Conservation (phyloP, 1,140 invertebrate species). For the Glossosoma conforme region DNA sequence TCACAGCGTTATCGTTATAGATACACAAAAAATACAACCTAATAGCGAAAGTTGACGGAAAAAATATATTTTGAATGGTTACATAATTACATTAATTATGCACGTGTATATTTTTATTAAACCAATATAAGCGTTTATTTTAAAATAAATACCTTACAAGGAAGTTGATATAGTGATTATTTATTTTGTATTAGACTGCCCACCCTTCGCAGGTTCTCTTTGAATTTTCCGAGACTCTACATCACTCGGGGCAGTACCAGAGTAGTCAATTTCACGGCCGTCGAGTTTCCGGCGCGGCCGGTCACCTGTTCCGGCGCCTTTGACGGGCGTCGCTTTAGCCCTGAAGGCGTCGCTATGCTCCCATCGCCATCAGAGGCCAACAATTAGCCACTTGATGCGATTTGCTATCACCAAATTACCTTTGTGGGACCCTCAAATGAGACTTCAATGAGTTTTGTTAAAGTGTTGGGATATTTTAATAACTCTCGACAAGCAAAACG, state of each 20-base stretch:
- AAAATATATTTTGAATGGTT: no score
- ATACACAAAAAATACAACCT: no score
- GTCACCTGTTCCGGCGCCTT: slow-evolving; percentile 13
- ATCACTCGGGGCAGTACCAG: not conserved
- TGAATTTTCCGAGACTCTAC: not conserved
- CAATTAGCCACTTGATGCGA: slow-evolving; percentile 20
- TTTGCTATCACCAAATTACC: slow-evolving; percentile 23
- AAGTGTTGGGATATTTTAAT: no score
- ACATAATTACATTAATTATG: no score
- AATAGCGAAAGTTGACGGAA: no score
- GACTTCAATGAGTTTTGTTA: slow-evolving; percentile 19
- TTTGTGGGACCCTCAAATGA: slow-evolving; percentile 20
- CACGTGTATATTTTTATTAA: no score
- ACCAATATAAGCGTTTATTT: no score
- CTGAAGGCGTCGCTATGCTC: not conserved
- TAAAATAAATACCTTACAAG: no score
- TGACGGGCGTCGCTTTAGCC: slow-evolving; percentile 6
- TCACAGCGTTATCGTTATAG: no score
- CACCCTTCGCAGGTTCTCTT: not conserved
- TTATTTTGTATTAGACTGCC: no score
- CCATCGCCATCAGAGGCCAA: slow-evolving; percentile 1
- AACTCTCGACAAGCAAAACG: no score
- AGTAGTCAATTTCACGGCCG: not conserved
- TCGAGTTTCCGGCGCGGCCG: not conserved
- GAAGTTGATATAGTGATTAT: no score